phyloP scores from a whole-genome alignment of 2,888 invertebrate genomes.

The Scaptomyza caliginosa region DNA sequence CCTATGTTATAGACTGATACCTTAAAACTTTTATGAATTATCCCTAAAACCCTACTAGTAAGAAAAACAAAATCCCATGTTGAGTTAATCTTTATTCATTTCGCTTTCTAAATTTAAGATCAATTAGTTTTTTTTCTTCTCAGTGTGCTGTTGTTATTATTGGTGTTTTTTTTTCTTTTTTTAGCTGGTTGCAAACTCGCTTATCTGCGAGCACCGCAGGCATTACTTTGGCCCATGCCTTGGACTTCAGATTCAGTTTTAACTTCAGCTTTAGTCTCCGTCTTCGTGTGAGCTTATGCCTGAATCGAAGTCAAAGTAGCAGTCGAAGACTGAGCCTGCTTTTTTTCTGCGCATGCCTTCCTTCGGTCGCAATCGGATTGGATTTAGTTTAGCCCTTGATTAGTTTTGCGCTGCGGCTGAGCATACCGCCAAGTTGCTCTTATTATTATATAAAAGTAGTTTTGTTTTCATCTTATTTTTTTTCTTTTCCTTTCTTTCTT shows the following conservation, averaged over 20 bases:
- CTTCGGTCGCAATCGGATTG: slow-evolving; percentile 78
- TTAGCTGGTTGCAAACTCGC: slow-evolving; percentile 24
- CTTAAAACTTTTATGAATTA: too few species aligned
- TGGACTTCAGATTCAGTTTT: slow-evolving; percentile 11
- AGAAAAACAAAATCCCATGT: too few species aligned
- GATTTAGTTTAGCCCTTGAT: slow-evolving; percentile 83
- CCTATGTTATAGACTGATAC: too few species aligned
- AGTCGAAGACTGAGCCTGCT: slow-evolving; percentile 28
- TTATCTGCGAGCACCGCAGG: slow-evolving; percentile 66
- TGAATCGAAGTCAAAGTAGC: slow-evolving; percentile 18
- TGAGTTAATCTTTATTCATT: too few species aligned
- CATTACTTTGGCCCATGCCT: slow-evolving; percentile 35
- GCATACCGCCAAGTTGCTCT: slow-evolving; percentile 72
- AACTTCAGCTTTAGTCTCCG: slow-evolving; percentile 5
- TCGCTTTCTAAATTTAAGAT: background rate
- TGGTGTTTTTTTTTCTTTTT: slow-evolving; percentile 7
- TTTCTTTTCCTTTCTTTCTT: slow-evolving; percentile 31
- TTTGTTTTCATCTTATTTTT: slow-evolving; percentile 32
- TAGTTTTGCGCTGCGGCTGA: slow-evolving; percentile 79
- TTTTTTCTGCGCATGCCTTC: slow-evolving; percentile 62
- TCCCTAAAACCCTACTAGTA: too few species aligned
- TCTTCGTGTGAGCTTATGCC: slow-evolving; percentile 14
- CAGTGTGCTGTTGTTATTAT: slow-evolving; percentile 28
- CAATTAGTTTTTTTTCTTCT: slow-evolving; percentile 4
- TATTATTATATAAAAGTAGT: slow-evolving; percentile 71